Evolutionary conservation across 1,140 invertebrate species (phyloP).

Genomic region (Aphelenchoides fujianensis): DNA sequence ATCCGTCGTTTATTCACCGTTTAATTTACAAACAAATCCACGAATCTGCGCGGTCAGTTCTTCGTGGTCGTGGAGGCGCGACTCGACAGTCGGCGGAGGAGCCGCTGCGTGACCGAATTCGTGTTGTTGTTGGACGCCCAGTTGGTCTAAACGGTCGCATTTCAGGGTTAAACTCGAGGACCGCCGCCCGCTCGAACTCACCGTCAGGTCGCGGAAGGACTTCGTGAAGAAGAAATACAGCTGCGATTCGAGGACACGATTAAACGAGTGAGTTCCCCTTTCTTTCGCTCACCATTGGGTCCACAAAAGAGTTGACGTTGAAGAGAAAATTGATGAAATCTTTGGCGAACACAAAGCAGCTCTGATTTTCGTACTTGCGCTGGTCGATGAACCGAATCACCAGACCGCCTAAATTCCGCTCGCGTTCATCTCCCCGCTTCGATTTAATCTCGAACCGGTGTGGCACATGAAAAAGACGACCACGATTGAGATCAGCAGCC

Average conservation of each 20-base stretch:
- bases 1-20: too few relatives aligned
- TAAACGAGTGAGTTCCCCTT: conserved; percentile 16
- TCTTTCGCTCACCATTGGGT: conserved; percentile 49
- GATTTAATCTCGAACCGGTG: conserved; percentile 43
- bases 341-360: conserved; percentile 55
- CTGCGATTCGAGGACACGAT: conserved; percentile 38
- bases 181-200: conserved; percentile 10
- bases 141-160: conserved; percentile 11
- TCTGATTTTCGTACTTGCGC: conserved; percentile 42
- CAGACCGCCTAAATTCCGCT: conserved; percentile 48
- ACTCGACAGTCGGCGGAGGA: conserved; percentile 10
- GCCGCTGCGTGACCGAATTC: conserved; percentile 15
- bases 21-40: too few relatives aligned
- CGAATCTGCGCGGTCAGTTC: too few relatives aligned
- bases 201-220: conserved; percentile 55
- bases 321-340: conserved; percentile 59
- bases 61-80: not conserved
- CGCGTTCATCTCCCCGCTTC: not conserved
- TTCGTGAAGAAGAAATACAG: conserved; percentile 60
- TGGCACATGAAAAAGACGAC: conserved; percentile 57
- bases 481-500: conserved; percentile 57
- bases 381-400: conserved; percentile 57
- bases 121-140: not conserved
- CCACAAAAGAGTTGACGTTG: conserved; percentile 59
- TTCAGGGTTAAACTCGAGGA: not conserved